These are phyloP conservation scores for Drosophila arizonae DNA, from an alignment of 1,140 invertebrate genomes.

Conservation along the genomic window DNA sequence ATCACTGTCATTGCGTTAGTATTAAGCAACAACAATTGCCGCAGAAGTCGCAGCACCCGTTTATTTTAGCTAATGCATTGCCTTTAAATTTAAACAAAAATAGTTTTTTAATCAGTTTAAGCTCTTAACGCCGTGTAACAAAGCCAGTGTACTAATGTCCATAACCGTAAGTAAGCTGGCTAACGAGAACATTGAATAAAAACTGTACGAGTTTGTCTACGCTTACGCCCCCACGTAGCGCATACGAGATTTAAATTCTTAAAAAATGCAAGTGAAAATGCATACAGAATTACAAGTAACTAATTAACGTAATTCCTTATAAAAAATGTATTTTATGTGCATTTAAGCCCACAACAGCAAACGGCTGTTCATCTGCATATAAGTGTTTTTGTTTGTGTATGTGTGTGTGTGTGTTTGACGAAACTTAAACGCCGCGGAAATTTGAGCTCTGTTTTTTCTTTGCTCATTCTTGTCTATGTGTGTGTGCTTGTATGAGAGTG, in stretches of 20 bases:
- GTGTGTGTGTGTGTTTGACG: slow-evolving; percentile 36
- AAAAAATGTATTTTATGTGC: slow-evolving; percentile 34
- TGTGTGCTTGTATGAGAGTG: slow-evolving; percentile 38
- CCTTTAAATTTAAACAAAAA: slow-evolving; percentile 50
- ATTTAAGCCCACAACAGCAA: slow-evolving; percentile 21
- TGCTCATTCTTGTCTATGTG: slow-evolving; percentile 17
- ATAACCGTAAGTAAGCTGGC: slow-evolving; percentile 72
- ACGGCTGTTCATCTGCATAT: slow-evolving; percentile 12
- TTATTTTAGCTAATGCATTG: slow-evolving; percentile 58
- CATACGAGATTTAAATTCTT: slow-evolving; percentile 42
- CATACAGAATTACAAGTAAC: slow-evolving; percentile 37
- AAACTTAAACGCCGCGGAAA: slow-evolving; percentile 65
- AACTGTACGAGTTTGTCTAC: slow-evolving; percentile 22
- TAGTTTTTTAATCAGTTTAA: slow-evolving; percentile 47
- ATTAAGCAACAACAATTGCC: slow-evolving; percentile 70
- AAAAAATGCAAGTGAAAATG: slow-evolving; percentile 44
- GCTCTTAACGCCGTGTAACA: slow-evolving; percentile 58
- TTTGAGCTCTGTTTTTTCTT: slow-evolving; percentile 62
- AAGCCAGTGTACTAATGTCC: slow-evolving; percentile 75
- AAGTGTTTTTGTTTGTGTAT: neutral
- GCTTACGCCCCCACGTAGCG: slow-evolving; percentile 74
- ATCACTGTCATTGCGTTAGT: slow-evolving; percentile 36
- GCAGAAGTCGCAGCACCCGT: slow-evolving; percentile 54
- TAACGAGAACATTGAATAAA: slow-evolving; percentile 7
- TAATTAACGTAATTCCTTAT: slow-evolving; percentile 52